These are phyloP conservation scores for Mastomys coucha DNA, from an alignment of 2,113 vertebrate genomes.

Conservation along the genomic window DNA sequence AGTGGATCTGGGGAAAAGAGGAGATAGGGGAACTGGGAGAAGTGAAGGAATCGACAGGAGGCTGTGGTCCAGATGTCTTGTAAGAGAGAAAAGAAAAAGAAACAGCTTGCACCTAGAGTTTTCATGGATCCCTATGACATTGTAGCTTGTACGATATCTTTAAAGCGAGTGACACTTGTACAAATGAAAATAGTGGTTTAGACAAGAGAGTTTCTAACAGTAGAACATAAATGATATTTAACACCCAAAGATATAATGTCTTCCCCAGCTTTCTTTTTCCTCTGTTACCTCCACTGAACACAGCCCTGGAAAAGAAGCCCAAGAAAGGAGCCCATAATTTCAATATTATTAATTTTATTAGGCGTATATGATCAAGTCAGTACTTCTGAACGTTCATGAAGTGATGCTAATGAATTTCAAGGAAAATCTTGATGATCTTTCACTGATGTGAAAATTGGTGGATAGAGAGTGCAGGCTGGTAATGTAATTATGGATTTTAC, in stretches of 20 bases:
- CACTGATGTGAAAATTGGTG: neutral
- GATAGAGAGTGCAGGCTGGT: neutral
- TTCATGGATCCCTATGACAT: neutral
- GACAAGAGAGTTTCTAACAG: neutral
- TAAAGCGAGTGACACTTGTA: neutral
- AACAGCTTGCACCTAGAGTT: neutral
- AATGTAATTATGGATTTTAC: neutral
- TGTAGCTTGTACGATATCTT: neutral
- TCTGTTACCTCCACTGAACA: no score
- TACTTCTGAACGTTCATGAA: conserved; percentile 11
- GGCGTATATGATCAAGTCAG: neutral
- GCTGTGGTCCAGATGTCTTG: neutral
- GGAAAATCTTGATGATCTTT: neutral
- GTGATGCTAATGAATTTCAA: neutral
- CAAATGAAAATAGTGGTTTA: conserved; percentile 31
- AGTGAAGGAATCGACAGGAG: neutral
- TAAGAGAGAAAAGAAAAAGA: neutral
- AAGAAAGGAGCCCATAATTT: neutral
- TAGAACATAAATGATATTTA: neutral
- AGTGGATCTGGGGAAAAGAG: neutral
- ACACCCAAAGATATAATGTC: neutral
- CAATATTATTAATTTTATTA: neutral
- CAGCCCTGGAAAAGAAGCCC: neutral
- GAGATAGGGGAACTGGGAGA: neutral
- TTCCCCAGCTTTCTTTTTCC: fast-evolving